Base-by-base conservation (phyloP, 2,888 invertebrate genomes). In the Amblyjoppa proteus region DNA sequence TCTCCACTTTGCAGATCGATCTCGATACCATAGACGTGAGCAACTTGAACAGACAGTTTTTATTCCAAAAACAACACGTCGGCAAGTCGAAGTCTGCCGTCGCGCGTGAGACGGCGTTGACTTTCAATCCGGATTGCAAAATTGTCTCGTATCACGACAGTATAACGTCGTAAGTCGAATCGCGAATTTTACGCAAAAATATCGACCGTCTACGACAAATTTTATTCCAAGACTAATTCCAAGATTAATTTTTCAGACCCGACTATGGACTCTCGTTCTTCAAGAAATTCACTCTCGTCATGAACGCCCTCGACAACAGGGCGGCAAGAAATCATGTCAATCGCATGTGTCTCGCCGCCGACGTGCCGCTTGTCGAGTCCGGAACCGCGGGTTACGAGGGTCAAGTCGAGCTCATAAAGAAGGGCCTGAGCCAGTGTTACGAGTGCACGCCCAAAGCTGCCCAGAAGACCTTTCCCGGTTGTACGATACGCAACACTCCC, bases 21-120 rank as follows among this genome's bases (percentile, higher is more conserved):
- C 96, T 99, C 93, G 99, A 99, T 94, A 99, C 99, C 0, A 99
- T 99, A 93, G 99, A 99, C 95, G 97, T 99, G 82, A 99, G 99
- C 95, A 99, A 99, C 94, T 95, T 99, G 88, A 99, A 99, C 94
- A 96, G 99, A 56, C 99, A 99, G 94, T 99, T 99, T 94, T 95
- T 99, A n/a, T 99, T 99, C 92, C 98, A 99, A 93, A 98, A 98
- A 92, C 98, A 99, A 92, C 99, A 99, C 95, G 99, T 99, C 85
- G 99, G 99, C 2, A 98, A 98, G 94, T 98, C 99, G 0, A 99
- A 99, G 95, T 98, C 99, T 0, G 95, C 97, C 89, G 98, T 99
- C 34, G 99, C 99, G 0, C 96, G 96, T 88, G 98, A 98, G 94
- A 98, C 98, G 91, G 98, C 98, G 2, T 94, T 98, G 28, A 96